Base-by-base conservation (phyloP, 2,888 invertebrate genomes). In the Lamellibrachia satsuma region DNA sequence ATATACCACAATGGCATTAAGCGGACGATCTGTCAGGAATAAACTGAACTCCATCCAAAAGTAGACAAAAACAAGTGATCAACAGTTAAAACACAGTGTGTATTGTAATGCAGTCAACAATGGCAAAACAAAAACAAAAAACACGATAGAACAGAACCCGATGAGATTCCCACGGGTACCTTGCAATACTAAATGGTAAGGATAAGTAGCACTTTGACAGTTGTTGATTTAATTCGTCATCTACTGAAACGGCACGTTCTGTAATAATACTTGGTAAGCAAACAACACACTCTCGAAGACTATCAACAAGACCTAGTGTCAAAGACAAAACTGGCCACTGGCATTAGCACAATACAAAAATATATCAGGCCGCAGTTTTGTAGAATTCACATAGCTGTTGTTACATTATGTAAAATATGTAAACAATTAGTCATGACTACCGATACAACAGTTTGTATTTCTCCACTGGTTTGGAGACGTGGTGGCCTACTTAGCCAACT, bases 41-140 rank as follows among this genome's bases (percentile, higher is more conserved):
- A 39, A 39, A 75, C n/a, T 75, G 22, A 75, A 75, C 75, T 75
- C 75, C 75, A 22, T 22, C 75, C 15, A 22, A 6, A 22, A 75
- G 11, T 75, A 6, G 22, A 75, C n/a, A 75, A 75, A 75, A 75
- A 75, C 75, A 75, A 75, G n/a, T 75, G 75, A 75, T 75, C n/a
- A 75, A 75, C 75, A 75, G 75, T 75, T 75, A 75, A 75, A 22
- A 75, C 75, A 15, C 22, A n/a, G 22, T 22, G 75, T 75, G 75
- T 75, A 75, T 75, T 75, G 75, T 75, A 75, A 75, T 75, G 75
- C 22, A 75, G 75, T 75, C 75, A 75, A 75, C 75, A 75, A 75
- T 75, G 75, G 75, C 75, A 75, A 75, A 57, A 39, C 57, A 57
- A 8, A 57, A 11, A 75, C 75, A 75, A 75, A 75, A 75, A 7